These are phyloP conservation scores for Rhamnusium bicolor DNA, from an alignment of 2,888 invertebrate species.

Conservation along the genomic window DNA sequence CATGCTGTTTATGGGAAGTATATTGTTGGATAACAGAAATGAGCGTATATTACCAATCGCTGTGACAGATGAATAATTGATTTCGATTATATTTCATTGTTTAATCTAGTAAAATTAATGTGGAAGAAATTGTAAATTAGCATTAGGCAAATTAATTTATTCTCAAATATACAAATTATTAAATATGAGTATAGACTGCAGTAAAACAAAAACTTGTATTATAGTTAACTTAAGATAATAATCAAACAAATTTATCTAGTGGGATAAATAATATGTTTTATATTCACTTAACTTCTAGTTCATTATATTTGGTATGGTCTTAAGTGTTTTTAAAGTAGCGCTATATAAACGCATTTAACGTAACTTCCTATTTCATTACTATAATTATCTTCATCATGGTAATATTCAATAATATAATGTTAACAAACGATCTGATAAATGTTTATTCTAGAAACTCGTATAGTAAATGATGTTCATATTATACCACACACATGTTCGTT, in stretches of 20 bases:
- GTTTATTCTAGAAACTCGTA: constrained; percentile 44
- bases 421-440: constrained; percentile 57
- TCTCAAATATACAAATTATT: too few relatives aligned
- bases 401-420: constrained; percentile 58
- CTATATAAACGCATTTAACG: constrained; percentile 53
- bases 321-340: constrained; percentile 59
- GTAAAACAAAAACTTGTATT: background rate
- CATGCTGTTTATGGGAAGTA: too few relatives aligned
- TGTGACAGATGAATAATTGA: too few relatives aligned
- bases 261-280: constrained; percentile 1
- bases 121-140: too few relatives aligned
- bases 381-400: constrained; percentile 54
- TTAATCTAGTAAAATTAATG: too few relatives aligned
- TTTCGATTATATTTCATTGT: too few relatives aligned
- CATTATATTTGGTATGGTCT: constrained; percentile 51
- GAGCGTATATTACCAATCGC: too few relatives aligned
- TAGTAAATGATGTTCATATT: constrained; percentile 46
- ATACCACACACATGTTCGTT: constrained; percentile 48
- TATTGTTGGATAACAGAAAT: too few relatives aligned
- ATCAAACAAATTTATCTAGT: background rate
- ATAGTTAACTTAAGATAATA: too few relatives aligned
- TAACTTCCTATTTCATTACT: constrained; percentile 56
- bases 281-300: constrained; percentile 31
- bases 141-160: too few relatives aligned
- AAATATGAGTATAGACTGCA: background rate